Evolutionary conservation across 2,888 invertebrate genomes (phyloP).

Genomic region (Patella depressa): DNA sequence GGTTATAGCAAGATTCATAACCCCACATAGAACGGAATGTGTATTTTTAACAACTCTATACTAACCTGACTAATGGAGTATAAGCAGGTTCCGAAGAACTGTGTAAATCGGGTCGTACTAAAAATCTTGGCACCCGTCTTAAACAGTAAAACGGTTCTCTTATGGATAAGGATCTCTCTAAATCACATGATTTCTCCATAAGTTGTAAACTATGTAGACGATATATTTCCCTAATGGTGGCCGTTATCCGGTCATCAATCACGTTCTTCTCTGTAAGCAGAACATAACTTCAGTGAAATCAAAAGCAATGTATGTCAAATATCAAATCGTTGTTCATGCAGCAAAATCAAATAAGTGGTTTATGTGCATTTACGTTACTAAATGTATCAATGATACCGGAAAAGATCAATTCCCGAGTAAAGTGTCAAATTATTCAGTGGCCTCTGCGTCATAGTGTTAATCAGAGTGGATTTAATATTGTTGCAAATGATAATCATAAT

Average conservation of each 20-base stretch:
- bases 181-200: constrained; percentile 30
- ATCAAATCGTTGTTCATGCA: neutral
- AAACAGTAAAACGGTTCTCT: constrained; percentile 41
- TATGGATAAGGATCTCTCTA: constrained; percentile 41
- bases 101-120: constrained; percentile 40
- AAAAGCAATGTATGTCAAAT: neutral
- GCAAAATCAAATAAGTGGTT: neutral
- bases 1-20: too few relatives aligned
- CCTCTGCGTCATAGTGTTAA: too few relatives aligned
- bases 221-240: constrained; percentile 12
- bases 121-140: constrained; percentile 41
- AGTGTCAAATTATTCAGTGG: too few relatives aligned
- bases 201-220: constrained; percentile 9
- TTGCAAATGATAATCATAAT: too few relatives aligned
- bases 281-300: neutral
- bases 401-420: too few relatives aligned
- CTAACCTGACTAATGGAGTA: constrained; percentile 35
- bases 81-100: constrained; percentile 36
- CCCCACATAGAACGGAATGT: too few relatives aligned
- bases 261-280: constrained; percentile 11
- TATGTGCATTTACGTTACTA: too few relatives aligned
- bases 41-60: too few relatives aligned
- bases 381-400: too few relatives aligned
- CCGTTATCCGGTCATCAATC: constrained; percentile 13
- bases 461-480: too few relatives aligned